A percentile compares a stretch with the other conserved stretches of the same genome.
Conservation (phyloP, 2,888 invertebrate species). For the Ernsta delagoae region DNA sequence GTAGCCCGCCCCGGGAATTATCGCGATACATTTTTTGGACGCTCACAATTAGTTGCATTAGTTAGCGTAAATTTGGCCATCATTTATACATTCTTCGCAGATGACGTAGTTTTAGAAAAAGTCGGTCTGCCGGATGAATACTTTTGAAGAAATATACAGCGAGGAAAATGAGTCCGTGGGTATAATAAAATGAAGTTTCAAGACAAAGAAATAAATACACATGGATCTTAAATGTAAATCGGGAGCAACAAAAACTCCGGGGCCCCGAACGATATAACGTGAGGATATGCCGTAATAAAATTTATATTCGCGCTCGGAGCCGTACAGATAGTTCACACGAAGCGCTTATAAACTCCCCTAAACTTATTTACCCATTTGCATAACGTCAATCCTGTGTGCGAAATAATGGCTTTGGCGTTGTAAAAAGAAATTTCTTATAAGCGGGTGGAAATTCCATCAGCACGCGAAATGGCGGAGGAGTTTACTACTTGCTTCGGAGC, state of each 20-base stretch:
- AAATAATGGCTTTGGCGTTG: constrained; percentile 60
- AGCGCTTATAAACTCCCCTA: constrained; percentile 45
- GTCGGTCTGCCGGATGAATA: background rate
- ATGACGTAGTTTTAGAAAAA: constrained; percentile 3
- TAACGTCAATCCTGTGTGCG: constrained; percentile 52
- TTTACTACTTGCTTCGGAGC: constrained; percentile 45
- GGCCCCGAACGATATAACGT: constrained; percentile 17
- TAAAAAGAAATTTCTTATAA: constrained; percentile 61
- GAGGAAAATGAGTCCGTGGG: background rate
- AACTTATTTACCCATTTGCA: constrained; percentile 53
- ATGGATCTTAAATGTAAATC: background rate
- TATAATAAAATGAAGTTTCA: no score
- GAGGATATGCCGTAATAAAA: constrained; percentile 24
- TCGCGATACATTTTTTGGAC: constrained; percentile 59
- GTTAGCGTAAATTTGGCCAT: constrained; percentile 27
- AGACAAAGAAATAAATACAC: background rate
- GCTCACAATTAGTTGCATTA: constrained; percentile 29
- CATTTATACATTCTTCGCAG: background rate
- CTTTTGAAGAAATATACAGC: background rate
- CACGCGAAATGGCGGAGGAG: constrained; percentile 30
- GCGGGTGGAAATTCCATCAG: constrained; percentile 64
- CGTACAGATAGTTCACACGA: constrained; percentile 35
- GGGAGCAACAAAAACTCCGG: constrained; percentile 11
- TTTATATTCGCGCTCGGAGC: constrained; percentile 19
- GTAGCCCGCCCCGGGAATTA: constrained; percentile 61